phyloP scores from a whole-genome alignment of 2,113 vertebrate genomes.

The Craseonycteris thonglongyai region DNA sequence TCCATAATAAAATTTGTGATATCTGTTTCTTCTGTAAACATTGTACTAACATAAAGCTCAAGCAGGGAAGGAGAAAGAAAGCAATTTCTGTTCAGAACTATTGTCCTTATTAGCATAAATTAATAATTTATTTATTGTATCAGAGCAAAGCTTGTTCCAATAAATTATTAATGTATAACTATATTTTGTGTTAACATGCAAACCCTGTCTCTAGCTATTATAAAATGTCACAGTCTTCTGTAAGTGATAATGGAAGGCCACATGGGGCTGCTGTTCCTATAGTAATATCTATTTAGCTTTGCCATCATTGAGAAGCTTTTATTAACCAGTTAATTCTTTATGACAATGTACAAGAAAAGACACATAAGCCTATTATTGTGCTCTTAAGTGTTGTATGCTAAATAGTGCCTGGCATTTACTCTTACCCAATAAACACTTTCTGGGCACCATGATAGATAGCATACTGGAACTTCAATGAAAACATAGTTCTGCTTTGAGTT shows the following conservation, averaged over 20 bases:
- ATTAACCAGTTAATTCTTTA: slow-evolving; percentile 50
- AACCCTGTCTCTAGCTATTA: slow-evolving; percentile 44
- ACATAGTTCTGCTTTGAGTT: not conserved
- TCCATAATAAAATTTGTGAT: slow-evolving; percentile 27
- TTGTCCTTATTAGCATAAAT: slow-evolving; percentile 43
- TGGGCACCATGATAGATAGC: not conserved
- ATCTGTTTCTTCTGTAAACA: slow-evolving; percentile 51
- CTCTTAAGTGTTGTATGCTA: not conserved
- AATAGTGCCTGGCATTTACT: not conserved
- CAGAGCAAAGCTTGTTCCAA: slow-evolving; percentile 51
- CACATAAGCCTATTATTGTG: not conserved
- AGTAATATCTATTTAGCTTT: not conserved
- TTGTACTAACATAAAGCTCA: slow-evolving; percentile 57
- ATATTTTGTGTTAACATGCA: slow-evolving; percentile 36
- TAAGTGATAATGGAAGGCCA: slow-evolving; percentile 15
- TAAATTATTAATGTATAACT: slow-evolving; percentile 62
- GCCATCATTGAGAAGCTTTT: not conserved
- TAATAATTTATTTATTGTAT: slow-evolving; percentile 69
- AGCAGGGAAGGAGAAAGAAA: slow-evolving; percentile 24
- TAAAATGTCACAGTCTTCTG: not conserved
- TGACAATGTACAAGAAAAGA: slow-evolving; percentile 13
- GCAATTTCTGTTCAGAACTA: not conserved
- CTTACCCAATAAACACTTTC: not conserved
- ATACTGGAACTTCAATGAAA: not conserved
- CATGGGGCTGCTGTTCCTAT: not conserved